Evolutionary conservation across 2,113 vertebrate genomes (phyloP).

Genomic region (Siphamia tubifer): DNA sequence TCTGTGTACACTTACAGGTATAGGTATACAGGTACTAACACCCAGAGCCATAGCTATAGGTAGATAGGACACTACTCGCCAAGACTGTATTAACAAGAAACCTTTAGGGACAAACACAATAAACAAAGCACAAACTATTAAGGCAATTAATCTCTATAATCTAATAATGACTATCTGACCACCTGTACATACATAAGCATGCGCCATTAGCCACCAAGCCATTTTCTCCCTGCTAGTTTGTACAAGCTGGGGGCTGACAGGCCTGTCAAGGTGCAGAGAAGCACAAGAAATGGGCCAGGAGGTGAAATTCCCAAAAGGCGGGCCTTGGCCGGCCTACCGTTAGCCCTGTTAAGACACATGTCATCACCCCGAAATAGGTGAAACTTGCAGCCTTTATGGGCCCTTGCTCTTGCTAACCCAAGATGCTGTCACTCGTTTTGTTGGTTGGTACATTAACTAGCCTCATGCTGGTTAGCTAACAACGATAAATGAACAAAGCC

Average conservation of each 20-base stretch:
- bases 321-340: constrained; percentile 6
- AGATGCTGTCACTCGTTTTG: not conserved
- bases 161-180: not conserved
- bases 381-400: not conserved
- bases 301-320: not conserved
- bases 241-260: constrained; percentile 1
- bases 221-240: not conserved
- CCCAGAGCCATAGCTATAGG: not conserved
- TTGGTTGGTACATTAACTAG: not conserved
- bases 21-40: not conserved
- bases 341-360: not conserved
- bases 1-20: not conserved
- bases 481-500: constrained; percentile 68
- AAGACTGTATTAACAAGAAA: not conserved
- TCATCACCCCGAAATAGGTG: not conserved
- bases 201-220: not conserved
- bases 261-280: constrained; percentile 16
- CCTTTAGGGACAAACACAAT: not conserved
- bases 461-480: constrained; percentile 47
- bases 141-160: not conserved
- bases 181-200: not conserved
- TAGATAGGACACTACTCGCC: not conserved
- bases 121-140: not conserved
- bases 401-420: constrained; percentile 16
- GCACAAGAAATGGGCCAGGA: not conserved